Evolutionary conservation across 2,888 invertebrate species (phyloP).

Genomic region (Taenaris catops): DNA sequence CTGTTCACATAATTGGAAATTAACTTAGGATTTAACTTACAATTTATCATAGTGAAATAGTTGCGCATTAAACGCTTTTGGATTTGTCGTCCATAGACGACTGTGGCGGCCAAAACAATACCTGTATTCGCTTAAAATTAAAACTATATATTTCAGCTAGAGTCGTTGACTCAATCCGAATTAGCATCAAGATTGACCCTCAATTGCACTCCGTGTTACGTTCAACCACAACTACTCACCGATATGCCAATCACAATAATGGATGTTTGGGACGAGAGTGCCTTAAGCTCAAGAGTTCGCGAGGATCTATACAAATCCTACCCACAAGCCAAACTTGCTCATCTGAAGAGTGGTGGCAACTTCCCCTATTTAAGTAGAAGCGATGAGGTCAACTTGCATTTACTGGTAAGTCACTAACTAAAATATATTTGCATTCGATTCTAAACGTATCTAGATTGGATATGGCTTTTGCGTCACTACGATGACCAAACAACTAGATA

Average conservation of each 20-base stretch:
- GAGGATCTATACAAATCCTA: conserved; percentile 93
- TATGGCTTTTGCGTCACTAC: too few relatives aligned
- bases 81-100: too few relatives aligned
- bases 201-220: conserved; percentile 89
- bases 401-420: conserved; percentile 83
- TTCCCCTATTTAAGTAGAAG: conserved; percentile 94
- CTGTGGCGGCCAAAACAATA: too few relatives aligned
- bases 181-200: conserved; percentile 92
- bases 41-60: too few relatives aligned
- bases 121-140: too few relatives aligned
- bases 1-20: too few relatives aligned
- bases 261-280: conserved; percentile 94
- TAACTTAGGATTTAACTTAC: too few relatives aligned
- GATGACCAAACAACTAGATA: too few relatives aligned
- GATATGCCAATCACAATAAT: conserved; percentile 89
- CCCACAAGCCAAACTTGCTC: conserved; percentile 91
- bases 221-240: conserved; percentile 86
- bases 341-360: conserved; percentile 93
- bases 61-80: too few relatives aligned
- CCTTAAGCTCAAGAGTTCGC: conserved; percentile 86
- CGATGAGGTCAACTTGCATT: conserved; percentile 93
- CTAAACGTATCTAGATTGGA: too few relatives aligned
- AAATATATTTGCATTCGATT: background rate
- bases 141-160: conserved; percentile 87
- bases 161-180: conserved; percentile 89